Conservation (phyloP, 2,888 invertebrate species). For the Tromatobia lineatoria region DNA sequence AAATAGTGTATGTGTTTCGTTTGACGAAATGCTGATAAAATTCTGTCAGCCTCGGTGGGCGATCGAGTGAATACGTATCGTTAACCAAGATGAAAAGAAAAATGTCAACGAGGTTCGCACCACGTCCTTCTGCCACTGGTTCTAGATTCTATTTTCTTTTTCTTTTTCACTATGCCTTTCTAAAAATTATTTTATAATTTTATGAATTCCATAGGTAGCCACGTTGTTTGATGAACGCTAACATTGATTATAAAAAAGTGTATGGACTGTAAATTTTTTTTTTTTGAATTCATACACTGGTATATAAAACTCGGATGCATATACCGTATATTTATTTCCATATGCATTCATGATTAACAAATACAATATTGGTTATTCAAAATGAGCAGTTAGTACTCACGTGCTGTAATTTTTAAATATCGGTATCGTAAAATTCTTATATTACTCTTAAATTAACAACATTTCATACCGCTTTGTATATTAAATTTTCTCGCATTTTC, state of each 20-base stretch:
- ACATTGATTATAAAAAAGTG: background rate
- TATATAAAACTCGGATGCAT: no score
- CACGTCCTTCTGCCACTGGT: slow-evolving; percentile 13
- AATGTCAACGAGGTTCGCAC: slow-evolving; percentile 27
- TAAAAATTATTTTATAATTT: background rate
- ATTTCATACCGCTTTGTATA: no score
- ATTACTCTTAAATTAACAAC: no score
- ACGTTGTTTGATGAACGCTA: background rate
- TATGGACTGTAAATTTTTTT: no score
- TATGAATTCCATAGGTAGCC: background rate
- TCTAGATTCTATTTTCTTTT: background rate
- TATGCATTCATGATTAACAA: no score
- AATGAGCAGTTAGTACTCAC: no score
- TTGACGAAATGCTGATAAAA: slow-evolving; percentile 8
- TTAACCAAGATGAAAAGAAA: slow-evolving; percentile 49
- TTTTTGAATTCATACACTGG: no score
- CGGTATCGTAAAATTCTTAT: no score
- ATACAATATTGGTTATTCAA: no score
- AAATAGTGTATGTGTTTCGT: slow-evolving; percentile 14
- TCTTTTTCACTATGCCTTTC: background rate
- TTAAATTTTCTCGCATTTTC: no score
- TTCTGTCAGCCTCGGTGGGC: slow-evolving; percentile 20
- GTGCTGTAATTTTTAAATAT: no score
- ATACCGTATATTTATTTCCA: no score
- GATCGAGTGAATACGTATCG: slow-evolving; percentile 53